Base-by-base conservation (phyloP, 2,888 invertebrate species). In the Dynastes maya region DNA sequence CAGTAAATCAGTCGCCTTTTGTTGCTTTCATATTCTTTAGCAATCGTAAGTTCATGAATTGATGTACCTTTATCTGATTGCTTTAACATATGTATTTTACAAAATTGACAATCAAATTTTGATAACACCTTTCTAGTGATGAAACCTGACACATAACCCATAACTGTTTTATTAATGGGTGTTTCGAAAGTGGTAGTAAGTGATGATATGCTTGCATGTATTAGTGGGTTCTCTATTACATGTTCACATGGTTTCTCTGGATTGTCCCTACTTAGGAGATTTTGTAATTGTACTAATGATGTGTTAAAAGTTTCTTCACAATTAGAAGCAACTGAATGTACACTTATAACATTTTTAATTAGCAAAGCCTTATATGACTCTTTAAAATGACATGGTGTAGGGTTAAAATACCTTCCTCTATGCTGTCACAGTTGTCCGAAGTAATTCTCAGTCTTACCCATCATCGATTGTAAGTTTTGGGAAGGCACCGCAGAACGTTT, bases 401-500 rank as follows among this genome's bases (percentile, higher is more conserved):
- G 68, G 45, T 68, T 40, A 13, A 2, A 22, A n/a, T 68, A 16
- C 16, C 68, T n/a, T 8, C 4, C 22, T 68, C 68, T 32, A 40
- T 68, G 49, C n/a, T 68, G 68, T 16, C 68, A 16, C 45, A 40
- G 11, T 11, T 68, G 68, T 8, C 68, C 68, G n/a, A 68, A 68
- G 45, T n/a, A 68, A 37, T 67, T 67, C 37, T 67, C 67, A 16
- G 16, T 16, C 16, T 16, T 16, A 16, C 16, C 16, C 16, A 16
- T 16, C 16, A 16, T 16, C 16, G 16, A 16, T 16, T 16, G 16
- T 16, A 16, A 16, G 16, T 16, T 16, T 16, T 16, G 16, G 16
- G 16, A 16, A 16, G 16, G 16, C 16, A 16, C 16, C 16, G 16
- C 16, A 16, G 16, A 16, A 0, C 16, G 16, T 16, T 16, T 16